Conservation (phyloP, 2,797 vertebrate genomes). For the Myotis daubentonii region DNA sequence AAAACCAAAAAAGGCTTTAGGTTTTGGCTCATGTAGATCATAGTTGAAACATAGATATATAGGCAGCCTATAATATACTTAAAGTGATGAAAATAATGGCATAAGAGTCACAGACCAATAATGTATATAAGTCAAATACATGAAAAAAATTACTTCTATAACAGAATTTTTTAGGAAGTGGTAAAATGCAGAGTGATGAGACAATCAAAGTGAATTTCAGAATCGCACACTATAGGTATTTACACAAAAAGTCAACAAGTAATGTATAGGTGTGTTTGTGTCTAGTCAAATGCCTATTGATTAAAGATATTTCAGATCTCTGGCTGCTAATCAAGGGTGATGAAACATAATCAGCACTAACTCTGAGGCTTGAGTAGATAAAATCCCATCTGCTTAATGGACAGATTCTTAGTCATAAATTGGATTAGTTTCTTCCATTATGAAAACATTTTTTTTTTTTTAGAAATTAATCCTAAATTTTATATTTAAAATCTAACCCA, state of each 20-base stretch:
- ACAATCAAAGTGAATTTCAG: constrained; percentile 43
- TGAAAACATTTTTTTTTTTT: not conserved
- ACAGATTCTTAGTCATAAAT: constrained; percentile 24
- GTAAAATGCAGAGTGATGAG: not conserved
- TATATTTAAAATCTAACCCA: not conserved
- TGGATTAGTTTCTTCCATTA: constrained; percentile 36
- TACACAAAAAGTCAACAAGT: constrained; percentile 9
- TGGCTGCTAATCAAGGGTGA: constrained; percentile 43
- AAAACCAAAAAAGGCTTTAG: not conserved
- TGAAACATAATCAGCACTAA: not conserved
- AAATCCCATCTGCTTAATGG: not conserved
- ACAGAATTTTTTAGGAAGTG: not conserved
- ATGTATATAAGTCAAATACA: not conserved
- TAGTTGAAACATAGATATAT: not conserved
- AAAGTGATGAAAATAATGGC: not conserved
- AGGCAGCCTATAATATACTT: not conserved
- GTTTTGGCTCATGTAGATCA: not conserved
- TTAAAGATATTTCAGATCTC: constrained; percentile 20
- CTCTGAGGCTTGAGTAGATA: not conserved
- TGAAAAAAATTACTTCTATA: not conserved
- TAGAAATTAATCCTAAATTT: not conserved
- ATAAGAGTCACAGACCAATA: not conserved
- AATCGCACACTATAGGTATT: not conserved
- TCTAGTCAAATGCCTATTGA: constrained; percentile 26
- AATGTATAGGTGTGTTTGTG: not conserved